Evolutionary conservation across 2,113 vertebrate species (phyloP), one percentile per base, ranked within the genome.

Genomic region (Calidris pygmaea): DNA sequence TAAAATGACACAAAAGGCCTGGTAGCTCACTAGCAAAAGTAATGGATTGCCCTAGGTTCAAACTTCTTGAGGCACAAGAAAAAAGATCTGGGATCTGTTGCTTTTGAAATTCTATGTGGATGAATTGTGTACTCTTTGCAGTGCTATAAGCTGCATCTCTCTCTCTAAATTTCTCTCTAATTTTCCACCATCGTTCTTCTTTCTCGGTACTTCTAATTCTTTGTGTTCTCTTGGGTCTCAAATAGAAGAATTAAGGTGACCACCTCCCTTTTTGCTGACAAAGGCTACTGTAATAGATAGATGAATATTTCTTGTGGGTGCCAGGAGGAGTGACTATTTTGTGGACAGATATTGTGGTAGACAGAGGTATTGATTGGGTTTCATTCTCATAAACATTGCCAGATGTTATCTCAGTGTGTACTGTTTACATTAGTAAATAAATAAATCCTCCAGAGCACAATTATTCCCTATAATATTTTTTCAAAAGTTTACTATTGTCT

Each of bases 401-500:
- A 94, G 95, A 90, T 97, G 89, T 96, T 96, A 89, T 95, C 94
- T 95, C 87, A 87, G 81, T 91, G 88, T 95, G 83, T 92, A 89
- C 76, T 92, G 86, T 95, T 93, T 90, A 85, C 83, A 73, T 96
- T 94, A 82, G 91, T 96, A 96, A 95, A 87, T 87, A 96, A 95
- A 93, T 85, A 93, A 96, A 96, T 90, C 79, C 84, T 95, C 88
- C 62, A 76, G 95, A 95, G 89, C 80, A 65, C 73, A 90, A 79
- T 93, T 93, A 86, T 85, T 94, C 74, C 63, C 14, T 79, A 76
- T 74, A 94, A 92, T 85, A 45, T 58, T 95, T 95, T 92, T 94
- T 86, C 43, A 72, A 50, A 89, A 82, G 47, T 89, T 94, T 79
- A 65, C 65, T 93, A 2, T 68, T 92, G 24, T 85, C n/a, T 73